Evolutionary conservation across 2,113 vertebrate genomes (phyloP), one percentile per base, ranked within the genome.

Genomic region (Rhea americana): DNA sequence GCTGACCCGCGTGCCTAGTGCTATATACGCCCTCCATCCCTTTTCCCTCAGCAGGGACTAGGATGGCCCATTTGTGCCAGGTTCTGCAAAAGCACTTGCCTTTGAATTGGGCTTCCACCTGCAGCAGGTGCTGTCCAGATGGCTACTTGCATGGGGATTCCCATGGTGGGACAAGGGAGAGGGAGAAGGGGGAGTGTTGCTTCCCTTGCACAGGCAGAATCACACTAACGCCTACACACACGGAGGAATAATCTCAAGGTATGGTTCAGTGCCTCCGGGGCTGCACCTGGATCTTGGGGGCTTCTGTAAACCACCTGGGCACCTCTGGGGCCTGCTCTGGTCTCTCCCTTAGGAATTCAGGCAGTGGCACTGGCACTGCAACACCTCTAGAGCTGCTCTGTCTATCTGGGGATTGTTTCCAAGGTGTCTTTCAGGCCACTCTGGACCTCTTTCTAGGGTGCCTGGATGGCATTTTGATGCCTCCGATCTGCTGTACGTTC

Each of bases 151-250:
- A 4, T 18, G 1, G 35, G 3, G 35, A 28, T 51, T 17, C 22
- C 24, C 11, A 6, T 13, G 70, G 35, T 25, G 47, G 37, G 12
- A 6, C 35, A 6, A 35, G 35, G 35, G 35, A 35, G 11, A 13
- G 8, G 15, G 1, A n/a, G 28, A 9, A 20, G 9, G 51, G 45
- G 25, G 25, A 2, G n/a, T 5, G n/a, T 25, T 41, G 50, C 26
- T 15, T 6, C 15, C 0, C 0, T 28, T 19, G 53, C 30, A 19
- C 22, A 43, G 18, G 19, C 63, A 43, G 28, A 14, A 50, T 62
- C 14, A 6, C 22, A 11, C 22, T 2, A 3, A 35, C 35, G 35
- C 24, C 35, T 6, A 5, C 0, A 1, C 7, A 9, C 24, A 4
- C 22, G 26, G 26, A 26, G 43, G 16, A 17, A 8, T 9, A 7